These are phyloP conservation scores for Allygus modestus DNA, from an alignment of 2,888 invertebrate genomes.

Conservation along the genomic window DNA sequence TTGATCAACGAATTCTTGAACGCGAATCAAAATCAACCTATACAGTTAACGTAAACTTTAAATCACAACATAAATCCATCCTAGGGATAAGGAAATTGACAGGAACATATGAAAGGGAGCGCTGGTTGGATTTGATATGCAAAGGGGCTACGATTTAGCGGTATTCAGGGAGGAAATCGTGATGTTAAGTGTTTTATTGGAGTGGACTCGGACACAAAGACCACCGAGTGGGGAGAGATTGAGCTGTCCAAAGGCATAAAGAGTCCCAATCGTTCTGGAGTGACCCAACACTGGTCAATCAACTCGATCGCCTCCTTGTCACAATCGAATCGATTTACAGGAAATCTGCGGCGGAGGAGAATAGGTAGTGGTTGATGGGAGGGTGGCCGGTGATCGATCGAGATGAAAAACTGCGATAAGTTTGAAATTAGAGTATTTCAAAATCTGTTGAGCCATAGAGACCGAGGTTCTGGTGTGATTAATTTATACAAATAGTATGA, in stretches of 20 bases:
- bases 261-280: slow-evolving; percentile 34
- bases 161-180: slow-evolving; percentile 30
- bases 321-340: slow-evolving; percentile 36
- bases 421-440: no score
- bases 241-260: slow-evolving; percentile 44
- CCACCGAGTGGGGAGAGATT: slow-evolving; percentile 12
- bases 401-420: no score
- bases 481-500: no score
- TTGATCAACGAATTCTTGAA: no score
- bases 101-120: slow-evolving; percentile 3
- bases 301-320: slow-evolving; percentile 17
- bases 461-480: no score
- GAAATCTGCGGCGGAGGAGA: neutral
- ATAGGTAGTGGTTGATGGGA: no score
- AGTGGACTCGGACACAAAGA: slow-evolving; percentile 46
- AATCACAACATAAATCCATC: neutral
- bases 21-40: neutral
- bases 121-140: slow-evolving; percentile 22
- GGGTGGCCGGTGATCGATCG: neutral
- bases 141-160: slow-evolving; percentile 15
- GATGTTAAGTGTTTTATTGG: slow-evolving; percentile 46
- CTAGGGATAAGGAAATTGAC: slow-evolving; percentile 11
- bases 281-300: slow-evolving; percentile 35
- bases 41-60: neutral
- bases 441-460: no score